phyloP scores from a whole-genome alignment of 2,797 vertebrate genomes.

The Acanthiza pusilla region DNA sequence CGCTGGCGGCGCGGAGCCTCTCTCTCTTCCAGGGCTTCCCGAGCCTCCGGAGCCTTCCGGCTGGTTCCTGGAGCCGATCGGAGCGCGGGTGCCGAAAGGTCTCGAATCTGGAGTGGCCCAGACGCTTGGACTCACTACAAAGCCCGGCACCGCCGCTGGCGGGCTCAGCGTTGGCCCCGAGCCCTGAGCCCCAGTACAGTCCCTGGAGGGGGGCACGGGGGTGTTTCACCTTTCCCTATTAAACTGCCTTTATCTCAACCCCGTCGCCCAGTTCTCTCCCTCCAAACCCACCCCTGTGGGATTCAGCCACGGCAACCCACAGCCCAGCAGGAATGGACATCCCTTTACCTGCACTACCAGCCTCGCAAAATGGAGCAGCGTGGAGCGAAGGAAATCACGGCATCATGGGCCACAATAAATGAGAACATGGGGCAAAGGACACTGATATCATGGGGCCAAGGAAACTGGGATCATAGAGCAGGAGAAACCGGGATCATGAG shows the following conservation, averaged over 20 bases:
- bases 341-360: not conserved
- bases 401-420: no score
- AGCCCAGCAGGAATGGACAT: not conserved
- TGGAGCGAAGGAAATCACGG: not conserved
- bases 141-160: not conserved
- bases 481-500: no score
- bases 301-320: not conserved
- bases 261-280: not conserved
- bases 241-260: not conserved
- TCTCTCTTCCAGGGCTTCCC: no score
- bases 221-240: not conserved
- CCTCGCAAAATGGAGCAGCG: not conserved
- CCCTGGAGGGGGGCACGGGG: not conserved
- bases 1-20: accelerated
- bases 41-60: not conserved
- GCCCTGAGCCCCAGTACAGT: not conserved
- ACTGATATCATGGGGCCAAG: not conserved
- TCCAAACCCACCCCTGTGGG: not conserved
- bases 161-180: not conserved
- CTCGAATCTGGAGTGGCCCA: not conserved
- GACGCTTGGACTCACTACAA: not conserved
- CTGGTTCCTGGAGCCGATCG: not conserved
- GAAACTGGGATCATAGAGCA: not conserved
- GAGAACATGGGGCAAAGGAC: no score
- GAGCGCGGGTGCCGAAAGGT: no score